Conservation (phyloP, 2,113 vertebrate genomes). For the Notiomystis cincta region DNA sequence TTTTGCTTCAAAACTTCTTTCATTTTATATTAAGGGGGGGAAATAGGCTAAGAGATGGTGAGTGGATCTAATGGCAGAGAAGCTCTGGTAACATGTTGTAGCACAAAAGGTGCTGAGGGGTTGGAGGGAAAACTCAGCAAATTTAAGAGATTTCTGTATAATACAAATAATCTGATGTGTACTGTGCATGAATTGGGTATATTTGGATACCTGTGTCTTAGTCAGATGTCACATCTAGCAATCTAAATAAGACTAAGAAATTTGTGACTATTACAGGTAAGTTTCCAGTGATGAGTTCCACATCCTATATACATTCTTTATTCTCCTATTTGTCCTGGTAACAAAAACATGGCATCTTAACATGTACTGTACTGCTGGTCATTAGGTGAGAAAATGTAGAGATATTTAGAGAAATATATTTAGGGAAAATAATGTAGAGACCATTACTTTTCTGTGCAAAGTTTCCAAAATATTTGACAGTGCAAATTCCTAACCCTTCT, state of each 20-base stretch:
- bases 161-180: not conserved
- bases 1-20: not conserved
- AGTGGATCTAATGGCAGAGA: not conserved
- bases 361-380: not conserved
- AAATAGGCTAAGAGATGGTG: not conserved
- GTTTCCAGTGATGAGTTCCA: not conserved
- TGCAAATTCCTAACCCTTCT: not conserved
- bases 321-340: not conserved
- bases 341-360: not conserved
- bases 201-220: not conserved
- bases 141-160: not conserved
- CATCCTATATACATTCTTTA: not conserved
- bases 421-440: not conserved
- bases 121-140: not conserved
- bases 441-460: not conserved
- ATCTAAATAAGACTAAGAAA: not conserved
- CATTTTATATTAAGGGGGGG: not conserved
- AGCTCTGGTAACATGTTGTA: not conserved
- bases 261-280: not conserved
- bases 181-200: not conserved
- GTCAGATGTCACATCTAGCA: not conserved
- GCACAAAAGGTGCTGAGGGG: not conserved
- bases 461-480: not conserved
- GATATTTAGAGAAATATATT: not conserved
- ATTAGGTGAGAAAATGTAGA: not conserved